Conservation (phyloP, 2,113 vertebrate species). For the Poeciliopsis retropinna region DNA sequence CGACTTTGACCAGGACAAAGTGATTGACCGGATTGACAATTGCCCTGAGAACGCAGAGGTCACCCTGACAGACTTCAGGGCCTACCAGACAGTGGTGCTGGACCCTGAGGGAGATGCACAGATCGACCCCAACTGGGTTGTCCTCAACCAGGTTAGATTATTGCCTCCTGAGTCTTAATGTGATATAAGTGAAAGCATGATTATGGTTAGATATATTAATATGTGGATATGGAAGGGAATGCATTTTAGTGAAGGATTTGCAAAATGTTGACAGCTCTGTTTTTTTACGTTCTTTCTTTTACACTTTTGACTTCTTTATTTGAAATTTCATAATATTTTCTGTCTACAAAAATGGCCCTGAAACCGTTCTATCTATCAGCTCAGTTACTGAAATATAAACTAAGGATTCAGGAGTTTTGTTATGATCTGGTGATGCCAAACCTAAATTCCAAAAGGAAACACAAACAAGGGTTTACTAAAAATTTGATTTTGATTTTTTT, state of each 20-base stretch:
- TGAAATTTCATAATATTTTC: no score
- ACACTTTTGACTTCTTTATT: background rate
- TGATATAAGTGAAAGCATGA: background rate
- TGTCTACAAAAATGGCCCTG: no score
- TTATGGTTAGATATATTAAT: background rate
- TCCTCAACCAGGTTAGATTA: conserved; percentile 90
- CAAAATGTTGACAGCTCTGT: no score
- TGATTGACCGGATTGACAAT: conserved; percentile 95
- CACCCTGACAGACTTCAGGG: conserved; percentile 97
- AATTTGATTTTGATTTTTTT: no score
- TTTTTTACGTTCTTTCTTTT: background rate
- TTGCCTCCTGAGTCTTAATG: background rate
- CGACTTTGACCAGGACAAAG: conserved; percentile 96
- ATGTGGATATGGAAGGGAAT: background rate
- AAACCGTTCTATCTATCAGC: background rate
- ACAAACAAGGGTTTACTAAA: no score
- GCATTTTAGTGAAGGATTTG: background rate
- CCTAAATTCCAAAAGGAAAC: no score
- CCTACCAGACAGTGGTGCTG: conserved; percentile 96
- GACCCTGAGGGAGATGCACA: conserved; percentile 98
- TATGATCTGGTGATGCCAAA: no score
- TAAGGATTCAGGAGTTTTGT: no score
- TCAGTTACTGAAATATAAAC: background rate
- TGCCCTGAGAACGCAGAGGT: conserved; percentile 98
- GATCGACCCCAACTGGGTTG: conserved; percentile 99